Evolutionary conservation across 2,113 vertebrate genomes (phyloP), one percentile per base, ranked within the genome.

Genomic region (Upupa epops): DNA sequence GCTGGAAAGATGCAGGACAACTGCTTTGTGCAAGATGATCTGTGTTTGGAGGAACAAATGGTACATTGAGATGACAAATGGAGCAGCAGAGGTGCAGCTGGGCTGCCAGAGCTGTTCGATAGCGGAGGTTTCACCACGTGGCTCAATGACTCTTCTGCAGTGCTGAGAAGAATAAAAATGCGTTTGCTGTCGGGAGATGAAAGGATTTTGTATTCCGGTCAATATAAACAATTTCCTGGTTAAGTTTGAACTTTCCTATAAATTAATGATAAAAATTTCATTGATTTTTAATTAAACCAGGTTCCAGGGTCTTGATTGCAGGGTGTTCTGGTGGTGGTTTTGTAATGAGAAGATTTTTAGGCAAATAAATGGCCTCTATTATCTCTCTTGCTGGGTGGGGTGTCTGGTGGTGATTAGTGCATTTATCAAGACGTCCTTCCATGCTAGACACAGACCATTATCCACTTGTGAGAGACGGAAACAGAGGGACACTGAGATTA

Each of bases 41-140:
- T 61, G 89, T 65, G 89, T 78, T 83, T 2, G 14, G 78, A 49
- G 89, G 89, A 88, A 31, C 96, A 97, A 94, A 88, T 95, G 96
- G 91, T 51, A 63, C 84, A 12, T 4, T 83, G 73, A 55, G 93
- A 80, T 96, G 95, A 92, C 94, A 94, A 94, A 95, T 93, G 93
- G 86, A 73, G 91, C 71, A 8, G 64, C 31, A 3, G 89, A 78
- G 84, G 64, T 86, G 70, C 86, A 92, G 90, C 89, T 90, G 92
- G 82, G 88, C 61, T 54, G 73, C 37, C 20, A 3, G 45, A 70
- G 60, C 66, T 86, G 59, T 24, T 83, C 22, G 1, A 5, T 8
- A 36, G 74, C 20, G 0, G 84, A 56, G 90, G 55, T 31, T 22
- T 45, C 0, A 6, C 42, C 1, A 8, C 36, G 78, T 11, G 4